Evolutionary conservation across 2,113 vertebrate species (phyloP).

Genomic region (Phainopepla nitens): DNA sequence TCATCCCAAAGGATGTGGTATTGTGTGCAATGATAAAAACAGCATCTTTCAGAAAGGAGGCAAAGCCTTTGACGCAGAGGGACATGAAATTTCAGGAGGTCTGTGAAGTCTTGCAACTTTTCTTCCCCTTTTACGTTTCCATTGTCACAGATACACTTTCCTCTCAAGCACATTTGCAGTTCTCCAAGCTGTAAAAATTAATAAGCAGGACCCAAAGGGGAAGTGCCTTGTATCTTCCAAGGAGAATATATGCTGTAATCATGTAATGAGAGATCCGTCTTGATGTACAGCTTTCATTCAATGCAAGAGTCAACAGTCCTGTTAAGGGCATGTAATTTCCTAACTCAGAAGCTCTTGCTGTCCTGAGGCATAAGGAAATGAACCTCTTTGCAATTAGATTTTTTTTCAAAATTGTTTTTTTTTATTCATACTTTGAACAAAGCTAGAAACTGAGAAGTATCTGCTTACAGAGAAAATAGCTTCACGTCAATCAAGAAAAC

Average conservation of each 20-base stretch:
- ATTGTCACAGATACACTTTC: conserved; percentile 19
- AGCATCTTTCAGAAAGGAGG: not conserved
- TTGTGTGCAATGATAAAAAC: fast-evolving
- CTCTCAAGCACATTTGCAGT: not conserved
- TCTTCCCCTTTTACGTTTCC: conserved; percentile 11
- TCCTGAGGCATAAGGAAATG: conserved; percentile 1
- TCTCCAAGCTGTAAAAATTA: conserved; percentile 15
- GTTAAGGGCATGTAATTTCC: conserved; percentile 5
- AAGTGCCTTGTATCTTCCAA: not conserved
- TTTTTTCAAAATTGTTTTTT: not conserved
- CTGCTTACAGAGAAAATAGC: conserved; percentile 13
- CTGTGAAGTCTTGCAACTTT: not conserved
- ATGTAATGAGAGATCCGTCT: not conserved
- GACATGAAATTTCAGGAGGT: not conserved
- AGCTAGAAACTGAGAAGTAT: not conserved
- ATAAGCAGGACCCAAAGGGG: not conserved
- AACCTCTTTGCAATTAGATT: not conserved
- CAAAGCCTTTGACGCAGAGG: not conserved
- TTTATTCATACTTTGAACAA: not conserved
- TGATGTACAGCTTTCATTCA: not conserved
- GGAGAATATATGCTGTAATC: not conserved
- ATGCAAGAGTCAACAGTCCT: not conserved
- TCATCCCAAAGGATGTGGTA: not conserved
- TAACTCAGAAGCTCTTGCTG: not conserved
- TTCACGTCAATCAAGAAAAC: not conserved